Base-by-base conservation (phyloP, 2,888 invertebrate species). In the Lycia hirtaria region DNA sequence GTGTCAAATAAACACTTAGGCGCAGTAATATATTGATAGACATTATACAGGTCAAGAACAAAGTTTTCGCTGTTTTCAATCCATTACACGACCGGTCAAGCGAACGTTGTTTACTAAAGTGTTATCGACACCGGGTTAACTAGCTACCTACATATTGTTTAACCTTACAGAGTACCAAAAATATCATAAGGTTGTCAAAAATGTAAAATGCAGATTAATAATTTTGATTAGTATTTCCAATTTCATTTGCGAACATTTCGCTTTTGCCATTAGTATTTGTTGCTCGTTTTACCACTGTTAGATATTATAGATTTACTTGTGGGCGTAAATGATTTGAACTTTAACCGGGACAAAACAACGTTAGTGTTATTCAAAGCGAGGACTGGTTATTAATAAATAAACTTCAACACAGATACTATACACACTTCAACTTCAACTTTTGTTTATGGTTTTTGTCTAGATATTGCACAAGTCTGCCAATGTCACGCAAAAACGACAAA, bases 101-200 rank as follows among this genome's bases (percentile, higher is more conserved):
- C 56, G 33, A 50, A 30, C 15, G 32, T 51, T 51, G 56, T 51
- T 51, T 51, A 40, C 51, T 19, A 47, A 45, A 38, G 24, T 35
- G 56, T 33, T 51, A 56, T 51, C 51, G 56, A 51, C 45, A 38
- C 47, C 48, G 40, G 47, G 32, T n/a, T n/a, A n/a, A n/a, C n/a
- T n/a, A n/a, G 2, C 32, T 47, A 24, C 19, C 19, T 22, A 19
- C 26, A 28, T 14, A 19, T 51, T 43, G 26, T 17, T 12, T 43
- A 43, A 38, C 28, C 12, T 9, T 37, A 17, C 17, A 26, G n/a
- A 26, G 10, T 10, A 41, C 15, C 12, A 49, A 49, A 28, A 19
- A 5, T 17, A 40, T 9, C 3, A 10, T 32, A 12, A 33, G n/a
- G 24, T n/a, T 9, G 10, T 5, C 28, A 15, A 26, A 5, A 15